phyloP scores from a whole-genome alignment of 2,113 vertebrate species.

The Planiliza haematocheilus region DNA sequence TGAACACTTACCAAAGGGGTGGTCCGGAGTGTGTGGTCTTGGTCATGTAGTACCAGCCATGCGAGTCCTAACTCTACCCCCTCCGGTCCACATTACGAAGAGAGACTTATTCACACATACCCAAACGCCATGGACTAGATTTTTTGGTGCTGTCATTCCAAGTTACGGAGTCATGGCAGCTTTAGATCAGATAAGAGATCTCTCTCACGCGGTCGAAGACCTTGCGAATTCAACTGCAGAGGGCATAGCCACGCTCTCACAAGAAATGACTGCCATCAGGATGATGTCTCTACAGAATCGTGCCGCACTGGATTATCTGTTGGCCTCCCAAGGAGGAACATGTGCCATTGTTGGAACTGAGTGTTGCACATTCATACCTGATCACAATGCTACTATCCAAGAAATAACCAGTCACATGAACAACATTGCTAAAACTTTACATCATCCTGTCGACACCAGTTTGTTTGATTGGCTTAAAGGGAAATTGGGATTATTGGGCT shows the following conservation, averaged over 20 bases:
- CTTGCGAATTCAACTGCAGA: not conserved
- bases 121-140: not conserved
- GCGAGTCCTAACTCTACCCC: not conserved
- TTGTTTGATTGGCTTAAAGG: no score
- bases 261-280: not conserved
- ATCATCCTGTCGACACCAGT: no score
- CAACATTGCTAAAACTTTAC: no score
- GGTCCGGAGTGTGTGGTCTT: not conserved
- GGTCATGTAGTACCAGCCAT: not conserved
- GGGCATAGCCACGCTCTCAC: not conserved
- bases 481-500: no score
- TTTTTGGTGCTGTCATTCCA: no score
- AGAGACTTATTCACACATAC: not conserved
- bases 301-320: no score
- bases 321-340: not conserved
- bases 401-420: no score
- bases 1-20: not conserved
- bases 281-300: not conserved
- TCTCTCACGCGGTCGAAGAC: not conserved
- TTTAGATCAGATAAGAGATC: not conserved
- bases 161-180: not conserved
- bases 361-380: no score
- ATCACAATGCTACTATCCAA: no score
- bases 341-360: not conserved
- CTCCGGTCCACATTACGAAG: not conserved